Evolutionary conservation across 1,140 invertebrate species (phyloP), one percentile per base, ranked within the genome.

Genomic region (Drosophila pruinosa): DNA sequence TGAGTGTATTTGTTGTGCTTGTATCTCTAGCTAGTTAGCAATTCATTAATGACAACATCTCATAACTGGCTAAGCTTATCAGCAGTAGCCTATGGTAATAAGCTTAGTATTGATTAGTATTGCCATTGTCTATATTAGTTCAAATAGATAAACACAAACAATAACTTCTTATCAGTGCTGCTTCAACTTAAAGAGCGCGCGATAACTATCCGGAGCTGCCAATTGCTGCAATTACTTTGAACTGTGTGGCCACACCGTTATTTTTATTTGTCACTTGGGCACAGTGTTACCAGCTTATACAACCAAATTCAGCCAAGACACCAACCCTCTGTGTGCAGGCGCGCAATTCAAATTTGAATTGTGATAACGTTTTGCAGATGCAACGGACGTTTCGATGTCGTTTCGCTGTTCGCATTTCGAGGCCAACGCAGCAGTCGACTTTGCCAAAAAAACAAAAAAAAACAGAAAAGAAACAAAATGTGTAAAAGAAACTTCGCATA

Each of bases 401-500:
- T 12, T 50, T 10, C 7, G 10, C 19, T 47, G 5, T 14, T 47
- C 15, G 48, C 38, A 14, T 54, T 56, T 71, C 68, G 68, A 71
- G 52, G 68, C 36, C 52, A 39, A 41, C 39, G 36, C 47, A 41
- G 28, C 26, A 47, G 56, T 47, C 41, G 52, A 28, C 48, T 59
- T 67, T 53, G 63, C 56, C 62, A 39, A 71, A 64, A 54, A 54
- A 38, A 43, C 4, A 31, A 31, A 3, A 17, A 34, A 28, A 54
- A 39, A 39, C 3, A 5, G 2, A 56, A 26, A 45, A 22, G n/a
- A 34, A 31, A 41, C 4, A 68, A 72, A 47, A 62, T 54, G 43
- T 45, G 63, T 26, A 58, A 41, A 28, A 56, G 64, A 57, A 59
- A 54, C 39, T 80, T 73, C 52, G 72, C 72, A 75, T 78, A 75